Evolutionary conservation across 1,140 invertebrate species (phyloP).

Genomic region (Diachasmimorpha longicaudata): DNA sequence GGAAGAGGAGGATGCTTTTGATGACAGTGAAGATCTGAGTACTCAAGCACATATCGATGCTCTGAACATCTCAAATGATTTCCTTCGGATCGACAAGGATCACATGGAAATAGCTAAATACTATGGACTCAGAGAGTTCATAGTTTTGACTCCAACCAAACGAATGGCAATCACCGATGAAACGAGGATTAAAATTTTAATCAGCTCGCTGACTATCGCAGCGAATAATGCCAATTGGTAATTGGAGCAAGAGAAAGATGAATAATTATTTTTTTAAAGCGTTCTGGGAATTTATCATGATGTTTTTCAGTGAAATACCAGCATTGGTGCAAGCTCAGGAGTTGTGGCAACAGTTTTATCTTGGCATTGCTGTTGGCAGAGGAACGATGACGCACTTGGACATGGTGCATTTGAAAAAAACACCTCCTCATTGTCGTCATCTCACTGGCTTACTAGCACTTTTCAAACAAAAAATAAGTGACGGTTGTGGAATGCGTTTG

Average conservation of each 20-base stretch:
- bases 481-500: conserved; percentile 61
- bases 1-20: conserved; percentile 41
- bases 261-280: no score
- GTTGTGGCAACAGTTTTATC: conserved; percentile 80
- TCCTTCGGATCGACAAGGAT: conserved; percentile 66
- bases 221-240: conserved; percentile 81
- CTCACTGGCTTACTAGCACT: conserved; percentile 79
- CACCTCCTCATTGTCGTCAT: conserved; percentile 83
- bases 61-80: conserved; percentile 66
- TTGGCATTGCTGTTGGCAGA: conserved; percentile 78
- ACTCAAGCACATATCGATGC: conserved; percentile 55
- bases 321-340: conserved; percentile 87
- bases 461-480: conserved; percentile 81
- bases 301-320: conserved; percentile 74
- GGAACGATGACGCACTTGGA: conserved; percentile 82
- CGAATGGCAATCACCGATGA: conserved; percentile 72
- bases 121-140: conserved; percentile 85
- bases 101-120: conserved; percentile 69
- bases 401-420: conserved; percentile 84
- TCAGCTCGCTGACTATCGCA: conserved; percentile 85
- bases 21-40: conserved; percentile 45
- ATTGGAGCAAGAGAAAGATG: conserved; percentile 20
- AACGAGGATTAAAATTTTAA: conserved; percentile 81
- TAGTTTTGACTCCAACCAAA: conserved; percentile 74
- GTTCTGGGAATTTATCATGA: conserved; percentile 8